These are phyloP conservation scores for Actinia tenebrosa DNA, from an alignment of 64 coral and sea anemone species.

Conservation along the genomic window DNA sequence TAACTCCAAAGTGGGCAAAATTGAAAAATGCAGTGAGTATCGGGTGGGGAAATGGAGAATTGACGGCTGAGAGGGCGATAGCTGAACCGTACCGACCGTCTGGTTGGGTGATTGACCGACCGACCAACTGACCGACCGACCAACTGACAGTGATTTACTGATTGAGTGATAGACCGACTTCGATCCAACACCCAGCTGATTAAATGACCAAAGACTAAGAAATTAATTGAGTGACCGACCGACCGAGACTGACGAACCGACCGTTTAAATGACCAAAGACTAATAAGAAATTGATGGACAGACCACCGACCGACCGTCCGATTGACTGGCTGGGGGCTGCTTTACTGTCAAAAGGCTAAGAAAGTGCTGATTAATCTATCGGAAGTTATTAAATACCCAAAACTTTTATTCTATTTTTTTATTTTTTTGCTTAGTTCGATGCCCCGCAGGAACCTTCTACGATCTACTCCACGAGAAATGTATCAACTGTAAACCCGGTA, in stretches of 20 bases:
- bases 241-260: too few relatives aligned
- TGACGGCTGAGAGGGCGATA: neutral
- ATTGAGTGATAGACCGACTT: neutral
- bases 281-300: neutral
- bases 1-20: slow-evolving; percentile 52
- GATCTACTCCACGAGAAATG: slow-evolving; percentile 67
- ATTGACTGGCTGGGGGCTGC: too few relatives aligned
- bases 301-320: neutral
- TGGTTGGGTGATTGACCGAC: neutral
- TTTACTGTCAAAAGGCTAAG: too few relatives aligned
- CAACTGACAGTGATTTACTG: neutral
- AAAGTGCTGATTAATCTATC: too few relatives aligned
- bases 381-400: too few relatives aligned
- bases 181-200: neutral
- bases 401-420: neutral
- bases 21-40: slow-evolving; percentile 92
- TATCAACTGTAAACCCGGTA: slow-evolving; percentile 65
- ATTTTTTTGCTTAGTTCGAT: slow-evolving; percentile 50
- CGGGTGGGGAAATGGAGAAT: neutral
- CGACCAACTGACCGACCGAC: neutral
- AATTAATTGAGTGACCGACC: neutral
- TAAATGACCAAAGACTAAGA: neutral
- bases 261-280: neutral
- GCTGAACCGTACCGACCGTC: neutral
- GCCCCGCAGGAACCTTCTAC: slow-evolving; percentile 83